Evolutionary conservation across 2,113 vertebrate species (phyloP).

Genomic region (Dermatemys mawii): DNA sequence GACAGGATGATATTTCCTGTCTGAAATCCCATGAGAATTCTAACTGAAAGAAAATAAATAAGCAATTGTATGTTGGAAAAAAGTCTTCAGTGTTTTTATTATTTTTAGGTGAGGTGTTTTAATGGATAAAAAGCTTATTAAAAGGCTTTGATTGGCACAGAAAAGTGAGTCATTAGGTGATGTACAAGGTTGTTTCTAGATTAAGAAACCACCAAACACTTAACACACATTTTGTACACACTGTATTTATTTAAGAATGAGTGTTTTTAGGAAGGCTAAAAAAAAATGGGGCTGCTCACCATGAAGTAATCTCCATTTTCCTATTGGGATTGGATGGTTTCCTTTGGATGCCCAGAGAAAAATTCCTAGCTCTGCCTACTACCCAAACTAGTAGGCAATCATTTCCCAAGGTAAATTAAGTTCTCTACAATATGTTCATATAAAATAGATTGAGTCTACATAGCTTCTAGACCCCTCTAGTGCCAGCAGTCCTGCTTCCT

Average conservation of each 20-base stretch:
- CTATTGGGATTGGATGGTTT: neutral
- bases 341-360: constrained; percentile 18
- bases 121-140: constrained; percentile 40
- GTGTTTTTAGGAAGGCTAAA: neutral
- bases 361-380: neutral
- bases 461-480: constrained; percentile 23
- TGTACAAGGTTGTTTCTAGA: neutral
- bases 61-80: constrained; percentile 32
- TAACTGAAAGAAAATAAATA: constrained; percentile 67
- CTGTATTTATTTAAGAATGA: constrained; percentile 36
- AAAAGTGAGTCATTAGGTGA: constrained; percentile 29
- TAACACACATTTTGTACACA: constrained; percentile 36
- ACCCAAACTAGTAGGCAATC: neutral
- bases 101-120: constrained; percentile 42
- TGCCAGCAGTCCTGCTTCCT: neutral
- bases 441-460: neutral
- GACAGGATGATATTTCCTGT: constrained; percentile 72
- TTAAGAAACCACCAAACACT: neutral
- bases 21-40: constrained; percentile 52
- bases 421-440: neutral
- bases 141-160: constrained; percentile 34
- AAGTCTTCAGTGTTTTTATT: constrained; percentile 23
- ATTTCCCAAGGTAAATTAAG: neutral
- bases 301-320: constrained; percentile 15
- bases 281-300: neutral